Evolutionary conservation across 1,140 invertebrate genomes (phyloP).

Genomic region (Heliothis virescens): DNA sequence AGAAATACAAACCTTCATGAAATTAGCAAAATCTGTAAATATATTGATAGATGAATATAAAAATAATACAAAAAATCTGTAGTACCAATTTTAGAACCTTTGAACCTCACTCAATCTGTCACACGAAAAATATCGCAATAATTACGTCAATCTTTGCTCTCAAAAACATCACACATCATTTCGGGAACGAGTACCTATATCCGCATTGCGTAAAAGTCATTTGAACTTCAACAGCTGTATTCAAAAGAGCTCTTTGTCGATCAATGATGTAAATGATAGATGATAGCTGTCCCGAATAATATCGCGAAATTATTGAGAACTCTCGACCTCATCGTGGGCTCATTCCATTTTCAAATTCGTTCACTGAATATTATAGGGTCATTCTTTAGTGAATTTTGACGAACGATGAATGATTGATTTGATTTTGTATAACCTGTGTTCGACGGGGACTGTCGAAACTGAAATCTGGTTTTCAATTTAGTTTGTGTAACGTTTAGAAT

Average conservation of each 20-base stretch:
- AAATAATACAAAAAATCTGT: not conserved
- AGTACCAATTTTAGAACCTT: not conserved
- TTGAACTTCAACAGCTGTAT: slow-evolving; percentile 14
- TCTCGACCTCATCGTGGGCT: slow-evolving; percentile 9
- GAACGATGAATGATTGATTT: not conserved
- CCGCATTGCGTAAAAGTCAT: slow-evolving; percentile 40
- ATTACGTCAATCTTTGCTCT: slow-evolving; percentile 23
- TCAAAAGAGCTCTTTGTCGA: slow-evolving; percentile 37
- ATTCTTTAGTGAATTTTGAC: slow-evolving; percentile 14
- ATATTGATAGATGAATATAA: not conserved
- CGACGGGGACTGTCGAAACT: not conserved
- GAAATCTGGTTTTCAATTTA: not conserved
- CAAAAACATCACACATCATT: slow-evolving; percentile 1
- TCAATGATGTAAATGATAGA: slow-evolving; percentile 33
- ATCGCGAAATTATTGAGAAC: slow-evolving; percentile 36
- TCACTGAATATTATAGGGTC: not conserved
- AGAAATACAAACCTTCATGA: too few relatives aligned
- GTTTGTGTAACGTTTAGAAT: too few relatives aligned
- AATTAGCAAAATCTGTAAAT: not conserved
- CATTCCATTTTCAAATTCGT: slow-evolving; percentile 16
- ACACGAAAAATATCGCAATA: not conserved
- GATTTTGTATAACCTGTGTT: not conserved
- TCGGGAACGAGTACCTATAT: slow-evolving; percentile 3
- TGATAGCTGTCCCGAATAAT: slow-evolving; percentile 29
- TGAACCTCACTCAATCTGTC: slow-evolving; percentile 11